These are phyloP conservation scores for Dissostichus mawsoni DNA, from an alignment of 2,113 vertebrate genomes.

Conservation along the genomic window DNA sequence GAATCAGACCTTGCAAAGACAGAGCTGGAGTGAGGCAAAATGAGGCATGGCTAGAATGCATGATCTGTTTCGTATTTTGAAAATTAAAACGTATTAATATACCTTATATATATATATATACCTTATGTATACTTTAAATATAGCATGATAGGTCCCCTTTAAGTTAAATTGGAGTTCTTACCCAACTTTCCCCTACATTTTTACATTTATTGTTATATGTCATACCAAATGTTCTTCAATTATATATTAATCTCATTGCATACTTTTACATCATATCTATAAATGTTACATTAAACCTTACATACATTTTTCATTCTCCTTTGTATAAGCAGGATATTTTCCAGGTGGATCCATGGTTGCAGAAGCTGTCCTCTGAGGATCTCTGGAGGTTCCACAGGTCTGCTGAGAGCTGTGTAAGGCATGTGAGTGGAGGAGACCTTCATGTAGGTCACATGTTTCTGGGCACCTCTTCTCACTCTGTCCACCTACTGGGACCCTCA, in stretches of 20 bases:
- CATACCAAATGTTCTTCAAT: background rate
- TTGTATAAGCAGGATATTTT: background rate
- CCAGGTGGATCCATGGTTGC: background rate
- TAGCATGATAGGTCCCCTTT: too few species aligned
- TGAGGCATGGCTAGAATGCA: too few species aligned
- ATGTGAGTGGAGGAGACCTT: constrained; percentile 61
- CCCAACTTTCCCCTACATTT: too few species aligned
- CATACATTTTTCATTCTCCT: background rate
- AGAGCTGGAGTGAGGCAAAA: too few species aligned
- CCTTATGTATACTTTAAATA: too few species aligned
- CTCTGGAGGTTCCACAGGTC: constrained; percentile 41
- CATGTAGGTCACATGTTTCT: constrained; percentile 66
- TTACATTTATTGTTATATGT: background rate
- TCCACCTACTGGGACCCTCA: constrained; percentile 56
- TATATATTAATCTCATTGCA: background rate
- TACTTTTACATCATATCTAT: background rate
- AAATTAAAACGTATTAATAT: too few species aligned
- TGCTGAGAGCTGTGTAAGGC: constrained; percentile 49
- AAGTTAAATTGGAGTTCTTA: too few species aligned
- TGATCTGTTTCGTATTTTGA: too few species aligned
- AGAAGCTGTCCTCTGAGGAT: background rate
- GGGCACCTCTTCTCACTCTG: constrained; percentile 59
- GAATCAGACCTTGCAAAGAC: too few species aligned
- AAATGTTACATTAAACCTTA: background rate
- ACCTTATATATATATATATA: too few species aligned